These are phyloP conservation scores for Ceyx cyanopectus DNA, from an alignment of 2,113 vertebrate genomes.

Conservation along the genomic window DNA sequence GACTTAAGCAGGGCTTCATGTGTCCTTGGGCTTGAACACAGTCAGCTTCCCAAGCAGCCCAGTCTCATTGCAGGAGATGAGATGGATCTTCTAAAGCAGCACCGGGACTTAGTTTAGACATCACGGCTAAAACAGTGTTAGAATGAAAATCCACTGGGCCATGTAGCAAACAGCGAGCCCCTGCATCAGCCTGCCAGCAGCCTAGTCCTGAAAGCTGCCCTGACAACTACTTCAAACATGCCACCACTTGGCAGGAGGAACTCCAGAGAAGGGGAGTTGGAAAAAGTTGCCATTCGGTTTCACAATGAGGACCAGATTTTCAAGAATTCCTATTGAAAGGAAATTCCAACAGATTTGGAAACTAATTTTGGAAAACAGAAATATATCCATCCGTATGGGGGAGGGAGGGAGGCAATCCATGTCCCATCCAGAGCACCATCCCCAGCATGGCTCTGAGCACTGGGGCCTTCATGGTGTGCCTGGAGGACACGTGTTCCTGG, in stretches of 20 bases:
- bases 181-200: neutral
- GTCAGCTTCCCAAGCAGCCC: neutral
- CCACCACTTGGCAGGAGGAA: neutral
- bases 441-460: neutral
- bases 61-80: neutral
- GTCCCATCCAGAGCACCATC: neutral
- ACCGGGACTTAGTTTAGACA: neutral
- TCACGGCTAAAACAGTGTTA: neutral
- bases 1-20: neutral
- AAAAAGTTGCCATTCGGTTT: neutral
- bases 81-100: neutral
- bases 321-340: conserved; percentile 39
- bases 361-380: conserved; percentile 51
- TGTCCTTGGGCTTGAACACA: neutral
- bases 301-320: conserved; percentile 61
- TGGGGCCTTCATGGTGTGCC: fast-evolving
- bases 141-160: neutral
- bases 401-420: neutral
- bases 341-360: conserved; percentile 50
- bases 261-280: neutral
- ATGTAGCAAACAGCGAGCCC: fast-evolving
- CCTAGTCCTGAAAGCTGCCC: neutral
- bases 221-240: neutral
- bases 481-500: neutral
- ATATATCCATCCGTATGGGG: neutral